Evolutionary conservation across 1,140 invertebrate genomes (phyloP), one percentile per base, ranked within the genome.

Genomic region (Drosophila grimshawi): DNA sequence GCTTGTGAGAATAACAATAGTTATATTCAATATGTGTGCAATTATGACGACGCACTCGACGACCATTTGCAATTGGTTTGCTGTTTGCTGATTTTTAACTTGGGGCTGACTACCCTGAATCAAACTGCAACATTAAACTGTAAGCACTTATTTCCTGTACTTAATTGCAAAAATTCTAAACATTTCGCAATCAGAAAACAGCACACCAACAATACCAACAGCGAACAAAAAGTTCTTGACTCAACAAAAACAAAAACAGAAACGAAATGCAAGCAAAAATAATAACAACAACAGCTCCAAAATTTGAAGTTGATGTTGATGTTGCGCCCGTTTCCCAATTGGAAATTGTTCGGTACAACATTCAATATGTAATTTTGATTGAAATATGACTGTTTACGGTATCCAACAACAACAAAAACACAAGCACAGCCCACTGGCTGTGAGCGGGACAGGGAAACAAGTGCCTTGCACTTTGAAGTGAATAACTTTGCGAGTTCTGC

Each of bases 131-230:
- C 69, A 78, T 70, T 53, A 61, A 76, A 55, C 59, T 71, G 71
- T 81, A 75, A 86, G 71, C 82, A 83, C 80, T 82, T 67, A 86
- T 90, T 90, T 90, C 80, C 86, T 81, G 86, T 69, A 78, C 74
- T 83, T 90, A 90, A 90, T 90, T 90, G 86, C 86, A 83, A 76
- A 83, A 76, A 80, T 86, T 85, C 70, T 74, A 89, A 90, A 81
- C 86, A 81, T 65, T 75, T 75, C 45, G 39, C 61, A 7, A 29
- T 8, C 35, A 32, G 0, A 35, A 77, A 19, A 19, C 19, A 19
- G 19, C 19, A 55, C 39, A 60, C 19, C n/a, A 45, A 63, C 51
- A 37, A 49, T 43, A 19, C 19, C 19, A 19, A 19, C 19, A 19
- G 19, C 19, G 19, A 53, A 29, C 27, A 8, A 30, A 64, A 46